Evolutionary conservation across 2,888 invertebrate genomes (phyloP).

Genomic region (Dendrolimus pini): DNA sequence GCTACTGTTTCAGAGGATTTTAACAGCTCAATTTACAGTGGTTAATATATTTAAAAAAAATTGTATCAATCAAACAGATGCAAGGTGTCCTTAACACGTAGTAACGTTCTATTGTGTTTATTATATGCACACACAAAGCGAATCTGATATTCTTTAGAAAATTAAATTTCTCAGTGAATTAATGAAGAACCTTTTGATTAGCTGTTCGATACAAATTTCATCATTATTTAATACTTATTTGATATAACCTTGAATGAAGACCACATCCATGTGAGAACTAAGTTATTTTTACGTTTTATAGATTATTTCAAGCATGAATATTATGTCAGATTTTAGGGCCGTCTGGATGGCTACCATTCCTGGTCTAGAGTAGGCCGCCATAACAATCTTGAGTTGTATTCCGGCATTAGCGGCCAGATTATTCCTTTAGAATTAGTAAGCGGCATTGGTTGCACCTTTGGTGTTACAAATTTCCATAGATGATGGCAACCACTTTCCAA

Average conservation of each 20-base stretch:
- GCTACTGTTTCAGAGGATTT: background rate
- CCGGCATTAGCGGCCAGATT: too few species aligned
- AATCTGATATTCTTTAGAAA: constrained; percentile 3
- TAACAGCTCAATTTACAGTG: background rate
- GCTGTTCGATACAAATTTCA: constrained; percentile 2
- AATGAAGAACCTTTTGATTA: background rate
- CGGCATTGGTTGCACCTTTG: too few species aligned
- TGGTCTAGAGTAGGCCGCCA: too few species aligned
- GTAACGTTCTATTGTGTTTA: constrained; percentile 19
- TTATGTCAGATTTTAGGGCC: too few species aligned
- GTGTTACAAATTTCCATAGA: too few species aligned
- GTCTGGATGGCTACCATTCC: too few species aligned
- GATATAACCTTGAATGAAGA: constrained; percentile 10
- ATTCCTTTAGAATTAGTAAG: too few species aligned
- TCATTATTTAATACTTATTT: constrained; percentile 2
- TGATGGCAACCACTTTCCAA: too few species aligned
- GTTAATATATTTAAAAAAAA: background rate
- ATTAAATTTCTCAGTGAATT: background rate
- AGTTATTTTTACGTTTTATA: too few species aligned
- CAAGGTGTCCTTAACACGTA: constrained; percentile 13
- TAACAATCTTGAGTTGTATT: too few species aligned
- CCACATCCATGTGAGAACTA: too few species aligned
- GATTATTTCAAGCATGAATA: too few species aligned
- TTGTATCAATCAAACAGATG: constrained; percentile 7
- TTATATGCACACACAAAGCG: constrained; percentile 8